Evolutionary conservation across 2,888 invertebrate species (phyloP), one percentile per base, ranked within the genome.

Genomic region (Palloptera scutellata): DNA sequence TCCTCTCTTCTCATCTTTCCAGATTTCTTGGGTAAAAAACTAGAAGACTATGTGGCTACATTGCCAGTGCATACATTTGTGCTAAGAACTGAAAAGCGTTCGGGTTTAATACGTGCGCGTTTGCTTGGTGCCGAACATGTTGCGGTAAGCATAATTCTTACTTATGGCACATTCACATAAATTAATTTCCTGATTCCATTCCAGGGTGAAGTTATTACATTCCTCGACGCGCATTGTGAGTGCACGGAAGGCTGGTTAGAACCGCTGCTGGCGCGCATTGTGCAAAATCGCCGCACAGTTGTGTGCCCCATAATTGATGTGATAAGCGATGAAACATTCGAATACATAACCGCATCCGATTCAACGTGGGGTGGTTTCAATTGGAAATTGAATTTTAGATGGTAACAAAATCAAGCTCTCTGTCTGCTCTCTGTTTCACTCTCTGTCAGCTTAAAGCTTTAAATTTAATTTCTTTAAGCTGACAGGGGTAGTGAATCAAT

Each of bases 361-460:
- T 97, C 97, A 91, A 99, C 98, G 0, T 99, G 98, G 98, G 98
- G 98, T 72, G 98, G 98, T 30, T 99, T 99, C 87, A 99, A 98
- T 87, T 98, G 98, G 98, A 98, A 98, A 86, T 88, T 99, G 64
- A 98, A 98, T 87, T 99, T 99, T 86, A 91, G 98, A 87, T 98
- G 97, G 97, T 95, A 86, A 87, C n/a, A 87, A 78, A 65, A 9
- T 10, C 6, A 57, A 30, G 30, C 30, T 30, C 30, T 30, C 30
- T 30, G 30, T 30, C 6, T 30, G 30, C n/a, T n/a, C n/a, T n/a
- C n/a, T n/a, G n/a, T n/a, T n/a, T n/a, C n/a, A n/a, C 30, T 30
- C 30, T 30, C 30, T 30, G 30, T 30, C 6, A 4, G 30, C 30
- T 30, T 30, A 30, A 30, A 30, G 30, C 6, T 30, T 30, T 30